phyloP scores from a whole-genome alignment of 2,113 vertebrate species.

The Malurus elegans region DNA sequence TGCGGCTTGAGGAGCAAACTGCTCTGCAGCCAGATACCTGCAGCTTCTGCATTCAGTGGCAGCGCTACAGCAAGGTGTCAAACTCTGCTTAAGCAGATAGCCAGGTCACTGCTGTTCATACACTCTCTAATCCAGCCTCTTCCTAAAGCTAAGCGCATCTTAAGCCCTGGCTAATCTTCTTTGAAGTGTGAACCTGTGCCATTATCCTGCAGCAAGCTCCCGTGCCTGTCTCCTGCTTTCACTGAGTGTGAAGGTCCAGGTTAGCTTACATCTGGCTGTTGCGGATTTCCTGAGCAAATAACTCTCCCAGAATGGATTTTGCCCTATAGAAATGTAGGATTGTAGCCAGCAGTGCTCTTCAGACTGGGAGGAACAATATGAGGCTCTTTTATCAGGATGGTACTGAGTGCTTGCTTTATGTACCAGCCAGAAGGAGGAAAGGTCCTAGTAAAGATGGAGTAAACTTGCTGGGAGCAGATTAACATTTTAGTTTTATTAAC shows the following conservation, averaged over 20 bases:
- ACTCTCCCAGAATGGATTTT: neutral
- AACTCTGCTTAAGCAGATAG: constrained; percentile 3
- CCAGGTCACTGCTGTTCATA: constrained; percentile 7
- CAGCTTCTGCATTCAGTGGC: neutral
- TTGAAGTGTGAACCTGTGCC: constrained; percentile 9
- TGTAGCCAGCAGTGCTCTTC: neutral
- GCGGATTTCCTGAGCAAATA: neutral
- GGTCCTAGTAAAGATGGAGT: neutral
- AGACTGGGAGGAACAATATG: too few relatives aligned
- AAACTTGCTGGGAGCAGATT: neutral
- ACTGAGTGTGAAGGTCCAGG: neutral
- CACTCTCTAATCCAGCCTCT: constrained; percentile 29
- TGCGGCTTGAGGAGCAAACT: neutral
- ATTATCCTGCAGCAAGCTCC: neutral
- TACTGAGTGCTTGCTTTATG: accelerated
- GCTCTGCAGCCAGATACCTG: neutral
- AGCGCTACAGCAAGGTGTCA: constrained; percentile 3
- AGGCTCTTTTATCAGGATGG: neutral
- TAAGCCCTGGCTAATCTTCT: constrained; percentile 52
- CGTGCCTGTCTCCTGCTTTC: neutral
- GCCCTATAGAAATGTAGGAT: neutral
- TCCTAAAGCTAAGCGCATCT: constrained; percentile 3
- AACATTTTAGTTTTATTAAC: neutral
- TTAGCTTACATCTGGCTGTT: neutral
- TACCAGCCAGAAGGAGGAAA: neutral